A percentile compares a stretch with the other conserved stretches of the same genome.
Evolutionary conservation across 2,113 vertebrate species (phyloP).

Genomic region (Phyllostomus discolor): DNA sequence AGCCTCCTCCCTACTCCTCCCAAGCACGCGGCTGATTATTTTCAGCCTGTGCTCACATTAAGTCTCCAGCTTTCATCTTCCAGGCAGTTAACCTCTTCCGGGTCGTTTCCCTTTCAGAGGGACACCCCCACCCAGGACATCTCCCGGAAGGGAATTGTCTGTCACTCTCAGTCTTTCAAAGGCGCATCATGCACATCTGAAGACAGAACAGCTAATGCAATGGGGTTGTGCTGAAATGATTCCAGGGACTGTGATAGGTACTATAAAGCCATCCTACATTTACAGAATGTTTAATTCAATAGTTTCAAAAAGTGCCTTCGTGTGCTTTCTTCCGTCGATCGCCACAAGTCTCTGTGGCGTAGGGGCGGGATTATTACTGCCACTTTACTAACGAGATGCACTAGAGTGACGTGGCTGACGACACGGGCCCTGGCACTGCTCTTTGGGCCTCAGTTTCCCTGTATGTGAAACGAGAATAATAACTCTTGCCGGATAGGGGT

Average conservation of each 20-base stretch:
- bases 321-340: not conserved
- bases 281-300: not conserved
- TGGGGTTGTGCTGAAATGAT: not conserved
- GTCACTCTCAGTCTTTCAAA: slow-evolving; percentile 43
- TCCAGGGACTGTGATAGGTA: not conserved
- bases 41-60: not conserved
- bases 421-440: not conserved
- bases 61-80: not conserved
- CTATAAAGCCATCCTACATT: slow-evolving; percentile 13
- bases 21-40: not conserved
- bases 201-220: slow-evolving; percentile 53
- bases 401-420: not conserved
- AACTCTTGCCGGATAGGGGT: not conserved
- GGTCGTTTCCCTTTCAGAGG: slow-evolving; percentile 29
- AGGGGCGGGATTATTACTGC: not conserved
- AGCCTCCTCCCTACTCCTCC: not conserved
- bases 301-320: not conserved
- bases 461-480: not conserved
- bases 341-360: not conserved
- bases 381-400: not conserved
- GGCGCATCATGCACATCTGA: not conserved
- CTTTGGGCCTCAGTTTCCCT: not conserved
- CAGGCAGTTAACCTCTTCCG: not conserved
- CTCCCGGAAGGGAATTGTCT: not conserved
- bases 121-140: not conserved